A percentile compares a stretch with the other conserved stretches of the same genome.
These are phyloP conservation scores for Aphis craccivora DNA, from an alignment of 1,140 invertebrate genomes.

Conservation along the genomic window DNA sequence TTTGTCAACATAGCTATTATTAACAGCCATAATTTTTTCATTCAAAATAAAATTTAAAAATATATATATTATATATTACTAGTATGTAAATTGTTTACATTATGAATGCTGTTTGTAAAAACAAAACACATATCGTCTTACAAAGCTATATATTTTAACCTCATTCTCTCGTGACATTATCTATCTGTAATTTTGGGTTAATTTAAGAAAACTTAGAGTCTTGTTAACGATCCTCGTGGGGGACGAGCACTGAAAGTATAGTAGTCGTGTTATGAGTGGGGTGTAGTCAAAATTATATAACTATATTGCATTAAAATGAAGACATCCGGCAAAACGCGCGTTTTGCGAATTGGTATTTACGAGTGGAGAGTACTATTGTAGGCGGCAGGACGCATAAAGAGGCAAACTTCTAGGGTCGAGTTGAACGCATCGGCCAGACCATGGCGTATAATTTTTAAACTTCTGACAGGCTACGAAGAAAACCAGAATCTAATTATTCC, in stretches of 20 bases:
- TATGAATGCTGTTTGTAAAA: background rate
- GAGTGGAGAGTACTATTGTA: slow-evolving; percentile 2
- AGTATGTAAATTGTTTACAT: background rate
- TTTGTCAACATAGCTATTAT: background rate
- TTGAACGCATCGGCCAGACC: slow-evolving; percentile 30
- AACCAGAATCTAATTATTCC: slow-evolving; percentile 53
- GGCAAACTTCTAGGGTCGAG: slow-evolving; percentile 36
- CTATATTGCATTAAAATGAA: slow-evolving; percentile 44
- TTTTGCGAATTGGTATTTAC: slow-evolving; percentile 41
- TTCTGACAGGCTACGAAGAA: slow-evolving; percentile 49
- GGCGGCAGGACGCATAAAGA: background rate
- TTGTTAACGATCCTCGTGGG: slow-evolving; percentile 19
- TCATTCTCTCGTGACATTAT: background rate
- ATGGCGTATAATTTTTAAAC: slow-evolving; percentile 57
- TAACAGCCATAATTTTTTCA: background rate
- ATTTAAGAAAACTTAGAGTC: slow-evolving; percentile 12
- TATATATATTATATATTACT: background rate
- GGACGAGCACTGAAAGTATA: slow-evolving; percentile 1
- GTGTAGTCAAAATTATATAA: slow-evolving; percentile 11
- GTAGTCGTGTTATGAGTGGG: background rate
- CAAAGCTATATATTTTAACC: background rate
- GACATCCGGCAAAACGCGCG: slow-evolving; percentile 27
- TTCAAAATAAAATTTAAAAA: background rate
- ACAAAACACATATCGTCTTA: background rate
- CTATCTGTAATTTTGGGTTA: slow-evolving; percentile 47